A percentile compares a stretch with the other conserved stretches of the same genome.
phyloP scores from a whole-genome alignment of 2,797 vertebrate genomes.

The Picus viridis region DNA sequence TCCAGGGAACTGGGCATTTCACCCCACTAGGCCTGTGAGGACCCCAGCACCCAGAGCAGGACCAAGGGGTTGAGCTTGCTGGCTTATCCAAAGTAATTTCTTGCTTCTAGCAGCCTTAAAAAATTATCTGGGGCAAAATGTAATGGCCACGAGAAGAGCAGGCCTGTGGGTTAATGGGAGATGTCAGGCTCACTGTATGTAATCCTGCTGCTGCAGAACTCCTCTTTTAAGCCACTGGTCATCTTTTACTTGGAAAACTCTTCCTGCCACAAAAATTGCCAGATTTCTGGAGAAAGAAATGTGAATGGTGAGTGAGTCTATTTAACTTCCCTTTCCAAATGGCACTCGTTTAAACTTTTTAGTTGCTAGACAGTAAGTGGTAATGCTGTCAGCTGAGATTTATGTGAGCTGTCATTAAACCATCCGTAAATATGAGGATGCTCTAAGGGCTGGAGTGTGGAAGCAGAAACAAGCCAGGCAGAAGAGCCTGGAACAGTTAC shows the following conservation, averaged over 20 bases:
- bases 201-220: neutral
- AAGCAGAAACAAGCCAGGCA: neutral
- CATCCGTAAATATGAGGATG: neutral
- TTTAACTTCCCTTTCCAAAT: neutral
- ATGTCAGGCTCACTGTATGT: neutral
- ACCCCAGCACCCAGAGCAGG: neutral
- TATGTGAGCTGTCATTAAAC: neutral
- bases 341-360: neutral
- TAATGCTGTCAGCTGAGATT: neutral
- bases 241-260: neutral
- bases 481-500: neutral
- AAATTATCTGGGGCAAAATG: neutral
- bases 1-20: neutral
- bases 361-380: neutral
- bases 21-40: accelerated
- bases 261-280: neutral
- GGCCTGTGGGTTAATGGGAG: neutral
- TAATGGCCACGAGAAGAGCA: neutral
- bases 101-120: neutral
- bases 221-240: neutral
- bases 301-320: neutral
- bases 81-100: neutral
- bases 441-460: neutral
- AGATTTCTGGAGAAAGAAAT: neutral
- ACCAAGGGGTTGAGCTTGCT: accelerated